Evolutionary conservation across 2,113 vertebrate genomes (phyloP), one percentile per base, ranked within the genome.

Genomic region (Hemicordylus capensis): DNA sequence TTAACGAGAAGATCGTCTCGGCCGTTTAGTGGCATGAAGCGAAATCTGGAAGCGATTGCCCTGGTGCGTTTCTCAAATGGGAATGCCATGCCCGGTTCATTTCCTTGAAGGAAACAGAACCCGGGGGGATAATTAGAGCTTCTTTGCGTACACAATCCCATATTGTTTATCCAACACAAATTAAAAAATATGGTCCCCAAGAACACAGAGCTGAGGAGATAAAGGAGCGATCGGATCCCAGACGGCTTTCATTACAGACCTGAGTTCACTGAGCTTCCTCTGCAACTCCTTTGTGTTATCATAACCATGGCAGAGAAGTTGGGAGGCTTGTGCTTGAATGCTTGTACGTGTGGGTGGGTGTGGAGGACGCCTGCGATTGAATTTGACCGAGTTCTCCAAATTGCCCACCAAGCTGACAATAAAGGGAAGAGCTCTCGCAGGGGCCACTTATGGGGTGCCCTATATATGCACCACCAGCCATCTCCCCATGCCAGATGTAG

Each of bases 81-180:
- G 96, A 94, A 94, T 87, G 80, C 90, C 70, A 82, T 94, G 95
- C 95, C 96, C 95, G 94, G 93, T 96, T 97, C 95, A 97, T 97
- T 97, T 97, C 96, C 96, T 97, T 88, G 90, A 94, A 97, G 96
- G 97, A 97, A 97, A 96, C 92, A 95, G 94, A 96, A 96, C 96
- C 96, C 85, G 20, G 85, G 96, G 93, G 96, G 94, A 96, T 97
- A 96, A 97, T 97, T 96, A 97, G 94, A 95, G 94, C 96, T 96
- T 94, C 94, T 96, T 90, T 96, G 94, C 90, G 86, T 95, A 95
- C 92, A 95, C 96, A 96, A 94, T 95, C 95, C 96, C 93, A 91
- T 93, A 94, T 80, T 97, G 96, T 97, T 97, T 97, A 97, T 97
- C 95, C 96, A 96, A 96, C 95, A 94, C 92, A 96, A 97, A 97